phyloP scores from a whole-genome alignment of 2,888 invertebrate genomes.

The Lasioglossum figueresi region DNA sequence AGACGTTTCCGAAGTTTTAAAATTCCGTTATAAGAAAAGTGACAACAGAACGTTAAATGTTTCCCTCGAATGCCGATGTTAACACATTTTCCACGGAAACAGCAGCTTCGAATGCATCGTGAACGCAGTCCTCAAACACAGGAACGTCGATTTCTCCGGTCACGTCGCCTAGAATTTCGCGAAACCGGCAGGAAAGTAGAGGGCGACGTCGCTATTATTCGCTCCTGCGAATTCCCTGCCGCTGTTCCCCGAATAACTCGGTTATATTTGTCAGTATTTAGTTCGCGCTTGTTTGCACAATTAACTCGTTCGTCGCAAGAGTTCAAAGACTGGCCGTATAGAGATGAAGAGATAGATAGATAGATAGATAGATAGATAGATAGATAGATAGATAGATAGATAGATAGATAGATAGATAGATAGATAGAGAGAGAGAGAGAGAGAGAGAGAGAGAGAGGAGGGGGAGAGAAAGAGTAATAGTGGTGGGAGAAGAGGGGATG shows the following conservation, averaged over 20 bases:
- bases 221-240: conserved; percentile 3
- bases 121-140: neutral
- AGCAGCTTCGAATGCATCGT: neutral
- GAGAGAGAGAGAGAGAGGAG: neutral
- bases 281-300: conserved; percentile 33
- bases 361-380: neutral
- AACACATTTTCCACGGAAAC: neutral
- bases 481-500: neutral
- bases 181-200: no score
- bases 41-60: neutral
- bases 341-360: no score
- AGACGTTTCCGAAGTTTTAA: neutral
- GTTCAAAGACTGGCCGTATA: conserved; percentile 14
- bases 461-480: neutral
- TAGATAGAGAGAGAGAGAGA: no score
- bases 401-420: no score
- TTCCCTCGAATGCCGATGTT: neutral
- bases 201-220: neutral
- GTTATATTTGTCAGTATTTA: conserved; percentile 26
- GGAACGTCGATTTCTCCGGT: neutral
- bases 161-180: neutral
- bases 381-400: no score
- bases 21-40: neutral
- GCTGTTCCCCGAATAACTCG: conserved; percentile 2
- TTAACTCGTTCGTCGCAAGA: conserved; percentile 22